These are phyloP conservation scores for Dryoscopus gambensis DNA, from an alignment of 2,113 vertebrate genomes.

Conservation along the genomic window DNA sequence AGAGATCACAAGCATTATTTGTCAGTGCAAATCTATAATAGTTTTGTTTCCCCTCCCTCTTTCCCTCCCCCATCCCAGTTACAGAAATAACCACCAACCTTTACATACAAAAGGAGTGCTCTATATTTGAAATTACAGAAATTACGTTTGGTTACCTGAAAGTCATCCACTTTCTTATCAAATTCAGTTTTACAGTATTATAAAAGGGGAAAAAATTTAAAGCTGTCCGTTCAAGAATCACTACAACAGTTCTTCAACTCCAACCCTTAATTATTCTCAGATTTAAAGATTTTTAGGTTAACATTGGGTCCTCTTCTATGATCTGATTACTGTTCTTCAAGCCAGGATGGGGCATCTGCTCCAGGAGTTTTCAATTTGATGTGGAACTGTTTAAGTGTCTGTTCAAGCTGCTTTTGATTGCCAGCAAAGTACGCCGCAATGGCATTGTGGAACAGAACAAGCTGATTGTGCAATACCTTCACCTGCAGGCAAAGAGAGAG, in stretches of 20 bases:
- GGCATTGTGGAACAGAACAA: conserved; percentile 96
- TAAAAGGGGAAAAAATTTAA: conserved; percentile 63
- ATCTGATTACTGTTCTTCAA: conserved; percentile 87
- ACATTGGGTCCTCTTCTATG: conserved; percentile 8
- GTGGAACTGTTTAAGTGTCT: conserved; percentile 97
- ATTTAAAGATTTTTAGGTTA: conserved; percentile 32
- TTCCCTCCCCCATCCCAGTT: conserved; percentile 10
- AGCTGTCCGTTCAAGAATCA: conserved; percentile 72
- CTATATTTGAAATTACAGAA: conserved; percentile 69
- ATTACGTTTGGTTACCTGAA: conserved; percentile 57
- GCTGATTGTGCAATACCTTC: conserved; percentile 96
- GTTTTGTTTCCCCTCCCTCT: conserved; percentile 40
- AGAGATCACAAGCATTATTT: conserved; percentile 67
- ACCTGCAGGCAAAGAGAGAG: conserved; percentile 76
- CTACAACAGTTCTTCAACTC: conserved; percentile 32
- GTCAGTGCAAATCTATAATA: conserved; percentile 78
- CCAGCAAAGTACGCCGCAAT: conserved; percentile 95
- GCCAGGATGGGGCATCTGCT: conserved; percentile 89
- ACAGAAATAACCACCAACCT: conserved; percentile 66
- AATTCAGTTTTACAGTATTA: conserved; percentile 70
- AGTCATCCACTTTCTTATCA: conserved; percentile 38
- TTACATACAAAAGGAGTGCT: conserved; percentile 72
- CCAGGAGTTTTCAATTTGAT: conserved; percentile 99
- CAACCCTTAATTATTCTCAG: conserved; percentile 41
- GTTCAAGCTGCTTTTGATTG: conserved; percentile 97